Percentiles rank a stretch among this genome's conserved stretches.
Conservation (phyloP, 2,888 invertebrate genomes). For the Willowsia nigromaculata region DNA sequence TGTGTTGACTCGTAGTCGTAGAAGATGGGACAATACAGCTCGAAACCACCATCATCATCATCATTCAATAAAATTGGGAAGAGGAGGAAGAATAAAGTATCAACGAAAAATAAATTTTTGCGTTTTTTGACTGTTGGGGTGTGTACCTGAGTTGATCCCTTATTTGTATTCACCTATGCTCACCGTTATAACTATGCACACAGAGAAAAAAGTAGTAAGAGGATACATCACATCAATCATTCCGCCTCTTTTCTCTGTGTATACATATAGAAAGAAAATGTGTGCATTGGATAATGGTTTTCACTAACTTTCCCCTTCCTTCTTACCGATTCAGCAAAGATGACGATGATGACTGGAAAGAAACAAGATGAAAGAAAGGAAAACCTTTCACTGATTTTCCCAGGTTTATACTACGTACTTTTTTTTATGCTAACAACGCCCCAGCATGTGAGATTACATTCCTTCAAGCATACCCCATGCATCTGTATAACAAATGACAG, state of each 20-base stretch:
- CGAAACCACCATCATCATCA: not conserved
- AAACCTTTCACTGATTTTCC: constrained; percentile 15
- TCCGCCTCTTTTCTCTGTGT: not conserved
- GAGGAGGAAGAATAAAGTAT: not conserved
- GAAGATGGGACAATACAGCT: not conserved
- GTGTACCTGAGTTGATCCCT: constrained; percentile 35
- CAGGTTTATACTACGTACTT: not conserved
- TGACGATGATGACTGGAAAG: not conserved
- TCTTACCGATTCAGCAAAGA: not conserved
- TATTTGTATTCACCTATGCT: not conserved
- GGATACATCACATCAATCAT: constrained; percentile 70
- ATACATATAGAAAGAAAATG: constrained; percentile 11
- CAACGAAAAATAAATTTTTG: not conserved
- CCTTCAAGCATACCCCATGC: too few relatives aligned
- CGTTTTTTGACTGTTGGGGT: not conserved
- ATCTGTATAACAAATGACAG: too few relatives aligned
- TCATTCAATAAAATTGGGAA: not conserved
- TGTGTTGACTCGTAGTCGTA: not conserved
- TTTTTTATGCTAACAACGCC: not conserved
- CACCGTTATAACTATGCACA: not conserved
- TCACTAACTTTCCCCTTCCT: not conserved
- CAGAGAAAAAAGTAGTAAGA: constrained; percentile 11
- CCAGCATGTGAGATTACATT: not conserved
- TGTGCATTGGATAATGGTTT: constrained; percentile 51
- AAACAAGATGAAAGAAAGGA: not conserved